Percentiles rank a stretch among this genome's conserved stretches.
These are phyloP conservation scores for Tichodroma muraria DNA, from an alignment of 2,113 vertebrate genomes.

Conservation along the genomic window DNA sequence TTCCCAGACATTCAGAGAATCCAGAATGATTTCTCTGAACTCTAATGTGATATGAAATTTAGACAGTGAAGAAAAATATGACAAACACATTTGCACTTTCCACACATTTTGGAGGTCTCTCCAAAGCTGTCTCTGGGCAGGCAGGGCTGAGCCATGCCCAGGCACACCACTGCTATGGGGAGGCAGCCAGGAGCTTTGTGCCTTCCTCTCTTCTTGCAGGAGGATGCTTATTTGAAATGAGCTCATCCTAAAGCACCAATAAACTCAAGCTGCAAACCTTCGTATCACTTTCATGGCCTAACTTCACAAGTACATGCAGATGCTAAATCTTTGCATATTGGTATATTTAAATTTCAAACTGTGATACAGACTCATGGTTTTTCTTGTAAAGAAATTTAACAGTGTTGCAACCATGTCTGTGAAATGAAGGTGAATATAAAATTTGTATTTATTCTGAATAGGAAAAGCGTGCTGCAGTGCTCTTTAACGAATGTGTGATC, in stretches of 20 bases:
- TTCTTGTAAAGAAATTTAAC: not conserved
- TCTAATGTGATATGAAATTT: not conserved
- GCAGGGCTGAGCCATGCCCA: not conserved
- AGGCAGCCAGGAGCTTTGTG: not conserved
- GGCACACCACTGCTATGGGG: fast-evolving
- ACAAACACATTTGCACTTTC: not conserved
- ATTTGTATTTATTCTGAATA: not conserved
- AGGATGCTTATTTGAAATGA: not conserved
- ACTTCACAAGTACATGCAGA: not conserved
- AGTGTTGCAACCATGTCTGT: not conserved
- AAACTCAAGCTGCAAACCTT: not conserved
- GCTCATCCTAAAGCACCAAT: not conserved
- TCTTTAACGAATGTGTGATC: not conserved
- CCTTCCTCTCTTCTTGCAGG: not conserved
- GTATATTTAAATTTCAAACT: not conserved
- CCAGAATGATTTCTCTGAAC: not conserved
- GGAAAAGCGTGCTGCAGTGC: not conserved
- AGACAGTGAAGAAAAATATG: not conserved
- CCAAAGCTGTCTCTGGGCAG: not conserved
- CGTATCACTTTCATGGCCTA: not conserved
- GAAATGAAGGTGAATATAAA: not conserved
- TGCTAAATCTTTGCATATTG: not conserved
- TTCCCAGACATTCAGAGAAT: not conserved
- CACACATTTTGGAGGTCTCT: not conserved
- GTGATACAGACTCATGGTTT: not conserved